Evolutionary conservation across 2,797 vertebrate species (phyloP).

Genomic region (Cyclopterus lumpus): DNA sequence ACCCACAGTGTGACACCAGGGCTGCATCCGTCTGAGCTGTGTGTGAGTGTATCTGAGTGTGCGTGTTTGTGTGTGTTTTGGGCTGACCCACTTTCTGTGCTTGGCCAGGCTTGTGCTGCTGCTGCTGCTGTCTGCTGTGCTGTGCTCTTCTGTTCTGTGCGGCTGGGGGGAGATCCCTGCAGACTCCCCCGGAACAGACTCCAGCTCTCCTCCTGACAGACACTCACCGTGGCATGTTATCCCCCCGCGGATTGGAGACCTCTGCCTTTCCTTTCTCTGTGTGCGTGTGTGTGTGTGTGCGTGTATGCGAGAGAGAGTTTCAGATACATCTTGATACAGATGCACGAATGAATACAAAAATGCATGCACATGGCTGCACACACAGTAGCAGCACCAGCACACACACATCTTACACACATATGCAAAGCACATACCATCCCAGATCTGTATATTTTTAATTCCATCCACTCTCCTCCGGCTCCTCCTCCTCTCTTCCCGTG

Average conservation of each 20-base stretch:
- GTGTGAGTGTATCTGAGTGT: constrained; percentile 35
- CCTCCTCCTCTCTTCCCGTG: constrained; percentile 78
- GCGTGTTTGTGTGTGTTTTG: constrained; percentile 69
- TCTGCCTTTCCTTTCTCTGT: constrained; percentile 61
- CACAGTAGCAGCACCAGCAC: constrained; percentile 31
- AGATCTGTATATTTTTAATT: constrained; percentile 82
- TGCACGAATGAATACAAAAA: constrained; percentile 47
- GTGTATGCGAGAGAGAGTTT: constrained; percentile 23
- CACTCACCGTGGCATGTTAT: constrained; percentile 82
- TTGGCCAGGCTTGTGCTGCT: constrained; percentile 81
- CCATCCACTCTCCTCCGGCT: constrained; percentile 75
- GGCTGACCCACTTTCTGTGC: constrained; percentile 86
- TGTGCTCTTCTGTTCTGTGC: constrained; percentile 60
- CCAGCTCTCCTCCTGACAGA: constrained; percentile 82
- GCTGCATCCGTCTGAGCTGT: constrained; percentile 68
- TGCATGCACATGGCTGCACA: constrained; percentile 38
- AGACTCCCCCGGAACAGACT: constrained; percentile 78
- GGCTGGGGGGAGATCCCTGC: constrained; percentile 81
- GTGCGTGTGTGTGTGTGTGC: constrained; percentile 27
- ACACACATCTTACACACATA: constrained; percentile 35
- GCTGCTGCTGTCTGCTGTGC: constrained; percentile 53
- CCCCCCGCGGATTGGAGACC: constrained; percentile 76
- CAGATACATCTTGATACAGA: constrained; percentile 64
- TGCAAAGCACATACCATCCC: constrained; percentile 73
- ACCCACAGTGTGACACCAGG: constrained; percentile 71